A percentile compares a stretch with the other conserved stretches of the same genome.
Evolutionary conservation across 2,888 invertebrate genomes (phyloP).

Genomic region (Napeogenes inachia): DNA sequence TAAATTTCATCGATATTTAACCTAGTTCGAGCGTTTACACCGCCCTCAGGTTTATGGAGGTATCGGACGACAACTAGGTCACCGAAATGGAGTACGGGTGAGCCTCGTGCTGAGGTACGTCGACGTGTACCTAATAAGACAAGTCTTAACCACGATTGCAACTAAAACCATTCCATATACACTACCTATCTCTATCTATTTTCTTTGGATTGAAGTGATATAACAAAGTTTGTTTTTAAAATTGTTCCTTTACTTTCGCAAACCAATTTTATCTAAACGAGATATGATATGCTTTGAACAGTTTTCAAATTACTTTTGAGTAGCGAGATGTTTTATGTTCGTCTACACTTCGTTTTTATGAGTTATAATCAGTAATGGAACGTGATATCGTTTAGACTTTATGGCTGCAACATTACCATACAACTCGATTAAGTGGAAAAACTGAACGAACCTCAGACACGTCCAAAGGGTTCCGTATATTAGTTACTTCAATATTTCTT

Average conservation of each 20-base stretch:
- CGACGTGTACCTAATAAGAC: constrained; percentile 48
- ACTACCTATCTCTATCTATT: background rate
- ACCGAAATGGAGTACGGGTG: constrained; percentile 59
- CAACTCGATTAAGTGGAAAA: constrained; percentile 1
- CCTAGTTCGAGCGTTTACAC: constrained; percentile 71
- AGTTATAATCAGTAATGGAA: constrained; percentile 5
- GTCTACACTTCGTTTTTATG: constrained; percentile 3
- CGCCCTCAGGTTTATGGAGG: constrained; percentile 60
- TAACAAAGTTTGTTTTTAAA: too few species aligned
- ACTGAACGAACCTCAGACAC: background rate
- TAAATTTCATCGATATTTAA: constrained; percentile 69
- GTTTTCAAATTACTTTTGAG: constrained; percentile 1
- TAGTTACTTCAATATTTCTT: background rate
- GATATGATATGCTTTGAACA: background rate
- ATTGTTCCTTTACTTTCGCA: too few species aligned
- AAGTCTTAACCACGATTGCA: constrained; percentile 42
- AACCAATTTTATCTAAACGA: too few species aligned
- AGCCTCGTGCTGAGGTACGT: constrained; percentile 45
- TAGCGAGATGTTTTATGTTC: background rate
- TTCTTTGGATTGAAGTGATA: too few species aligned
- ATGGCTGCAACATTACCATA: constrained; percentile 3
- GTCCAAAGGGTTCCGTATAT: background rate
- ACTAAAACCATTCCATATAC: background rate
- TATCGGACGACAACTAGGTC: constrained; percentile 72
- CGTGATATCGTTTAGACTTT: constrained; percentile 6